These are phyloP conservation scores for Naja naja DNA, from an alignment of 2,113 vertebrate genomes.

Conservation along the genomic window DNA sequence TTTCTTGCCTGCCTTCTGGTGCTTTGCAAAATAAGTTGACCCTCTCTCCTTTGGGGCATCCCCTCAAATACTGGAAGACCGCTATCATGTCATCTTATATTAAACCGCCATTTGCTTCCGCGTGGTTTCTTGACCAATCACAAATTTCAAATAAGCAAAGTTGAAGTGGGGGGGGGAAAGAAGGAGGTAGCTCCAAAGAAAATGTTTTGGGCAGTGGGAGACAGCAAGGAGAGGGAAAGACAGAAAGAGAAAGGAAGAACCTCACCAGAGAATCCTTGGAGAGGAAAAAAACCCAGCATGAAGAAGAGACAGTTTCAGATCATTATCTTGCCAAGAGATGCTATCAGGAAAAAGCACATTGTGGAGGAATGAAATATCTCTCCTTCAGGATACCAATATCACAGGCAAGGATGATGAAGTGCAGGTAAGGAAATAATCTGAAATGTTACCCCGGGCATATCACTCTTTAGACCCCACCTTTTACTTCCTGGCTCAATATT, in stretches of 20 bases:
- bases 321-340: slow-evolving; percentile 41
- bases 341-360: not conserved
- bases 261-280: slow-evolving; percentile 26
- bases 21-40: no score
- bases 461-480: not conserved
- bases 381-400: slow-evolving; percentile 27
- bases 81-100: no score
- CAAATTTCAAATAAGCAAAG: no score
- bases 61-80: no score
- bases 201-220: slow-evolving; percentile 35
- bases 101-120: no score
- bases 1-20: no score
- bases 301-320: slow-evolving; percentile 39
- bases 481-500: not conserved
- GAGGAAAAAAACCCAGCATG: slow-evolving; percentile 33
- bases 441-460: not conserved
- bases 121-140: no score
- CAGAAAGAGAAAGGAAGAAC: not conserved
- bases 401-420: slow-evolving; percentile 24
- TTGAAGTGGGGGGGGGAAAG: no score
- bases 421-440: not conserved
- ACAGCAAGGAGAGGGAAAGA: not conserved
- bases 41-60: no score
- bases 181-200: not conserved
- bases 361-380: not conserved